Evolutionary conservation across 35 echinoderm and acorn worm species (phyloP), one percentile per base, ranked within the genome.

Genomic region (Apostichopus californicus): DNA sequence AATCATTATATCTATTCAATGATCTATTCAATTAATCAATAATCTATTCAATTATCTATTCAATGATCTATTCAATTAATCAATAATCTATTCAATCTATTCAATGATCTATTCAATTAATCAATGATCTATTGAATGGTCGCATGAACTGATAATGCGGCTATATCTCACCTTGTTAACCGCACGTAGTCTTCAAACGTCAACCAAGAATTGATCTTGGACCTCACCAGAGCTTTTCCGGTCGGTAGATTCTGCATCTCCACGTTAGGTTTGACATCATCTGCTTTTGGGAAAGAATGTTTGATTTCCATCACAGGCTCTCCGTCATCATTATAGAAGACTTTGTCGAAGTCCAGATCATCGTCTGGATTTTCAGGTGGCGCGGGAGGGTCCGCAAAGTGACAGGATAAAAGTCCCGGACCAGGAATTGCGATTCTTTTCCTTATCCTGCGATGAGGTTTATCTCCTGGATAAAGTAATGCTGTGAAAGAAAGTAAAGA

Each of bases 141-240:
- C 34, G 8, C 77, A 78, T 78, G 77, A 17, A 46, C 77, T 17
- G 9, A 78, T 61, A 61, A 12, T 7, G 1, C 77, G 9, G 9
- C 77, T 1, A 23, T 2, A 75, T 88, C 81, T 92, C 80, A 99
- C 97, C 90, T 92, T 25, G 97, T 99, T 56, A 99, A 88, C 68
- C 77, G 72, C 7, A 92, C 93, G 84, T 99, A 99, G 14, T 99
- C 97, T 63, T 99, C 97, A 95, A 96, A 99, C 0, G 97, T 93
- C 84, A 99, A 89, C 97, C 97, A 99, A 26, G 93, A 96, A 80
- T 99, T 92, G 9, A 99, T 78, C 90, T 96, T 99, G 12, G 91
- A 77, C 68, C 86, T 92, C 46, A 99, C 87, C 52, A 96, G 86
- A 59, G 97, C 97, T 77, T 95, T 99, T 4, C 97, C 97, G 22